Evolutionary conservation across 2,797 vertebrate genomes (phyloP).

Genomic region (Halcyon leucocephala): DNA sequence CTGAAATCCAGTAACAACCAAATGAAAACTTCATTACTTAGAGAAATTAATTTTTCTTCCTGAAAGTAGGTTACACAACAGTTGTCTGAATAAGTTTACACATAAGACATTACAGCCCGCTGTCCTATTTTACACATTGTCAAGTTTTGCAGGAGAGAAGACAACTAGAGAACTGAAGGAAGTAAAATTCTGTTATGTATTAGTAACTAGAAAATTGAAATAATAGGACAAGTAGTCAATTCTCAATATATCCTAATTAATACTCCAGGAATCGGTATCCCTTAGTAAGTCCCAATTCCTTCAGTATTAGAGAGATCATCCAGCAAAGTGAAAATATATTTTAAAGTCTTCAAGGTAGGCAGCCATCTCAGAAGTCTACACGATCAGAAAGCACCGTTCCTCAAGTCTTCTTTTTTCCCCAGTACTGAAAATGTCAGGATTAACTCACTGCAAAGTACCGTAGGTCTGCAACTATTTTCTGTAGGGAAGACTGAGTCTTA

Average conservation of each 20-base stretch:
- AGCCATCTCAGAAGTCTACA: neutral
- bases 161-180: neutral
- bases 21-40: neutral
- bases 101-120: neutral
- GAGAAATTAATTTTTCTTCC: neutral
- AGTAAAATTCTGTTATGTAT: neutral
- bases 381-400: slow-evolving; percentile 68
- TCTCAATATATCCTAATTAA: neutral
- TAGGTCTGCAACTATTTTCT: neutral
- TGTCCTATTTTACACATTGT: neutral
- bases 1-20: neutral
- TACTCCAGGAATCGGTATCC: slow-evolving; percentile 54
- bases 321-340: slow-evolving; percentile 81
- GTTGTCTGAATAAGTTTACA: neutral
- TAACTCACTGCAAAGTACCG: slow-evolving; percentile 10
- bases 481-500: neutral
- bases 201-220: neutral
- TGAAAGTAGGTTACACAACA: slow-evolving; percentile 35
- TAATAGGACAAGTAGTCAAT: neutral
- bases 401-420: slow-evolving; percentile 82
- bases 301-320: slow-evolving; percentile 73
- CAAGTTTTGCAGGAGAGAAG: neutral
- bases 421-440: slow-evolving; percentile 75
- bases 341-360: slow-evolving; percentile 68
- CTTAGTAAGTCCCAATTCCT: slow-evolving; percentile 77